Conservation (phyloP, 2,888 invertebrate species). For the Rhabditophanes sp. region DNA sequence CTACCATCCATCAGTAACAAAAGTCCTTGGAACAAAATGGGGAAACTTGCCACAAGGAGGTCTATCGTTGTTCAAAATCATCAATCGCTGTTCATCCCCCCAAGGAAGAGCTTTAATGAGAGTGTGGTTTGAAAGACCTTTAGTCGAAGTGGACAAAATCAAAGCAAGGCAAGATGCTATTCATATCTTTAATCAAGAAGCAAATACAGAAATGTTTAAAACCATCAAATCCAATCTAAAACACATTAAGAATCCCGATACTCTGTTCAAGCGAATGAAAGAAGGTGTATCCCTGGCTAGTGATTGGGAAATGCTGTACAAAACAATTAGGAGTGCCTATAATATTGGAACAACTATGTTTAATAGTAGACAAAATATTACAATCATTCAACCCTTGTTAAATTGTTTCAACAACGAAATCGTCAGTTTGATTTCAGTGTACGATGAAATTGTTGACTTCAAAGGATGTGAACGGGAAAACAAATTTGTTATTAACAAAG, state of each 20-base stretch:
- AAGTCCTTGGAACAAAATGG: constrained; percentile 50
- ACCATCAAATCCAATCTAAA: constrained; percentile 47
- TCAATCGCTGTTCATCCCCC: constrained; percentile 59
- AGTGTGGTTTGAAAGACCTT: constrained; percentile 59
- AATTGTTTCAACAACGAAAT: constrained; percentile 12
- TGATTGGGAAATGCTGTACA: constrained; percentile 18
- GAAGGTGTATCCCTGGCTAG: constrained; percentile 9
- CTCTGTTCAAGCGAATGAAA: constrained; percentile 12
- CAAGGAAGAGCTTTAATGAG: constrained; percentile 52
- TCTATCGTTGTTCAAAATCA: constrained; percentile 45
- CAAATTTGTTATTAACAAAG: constrained; percentile 60
- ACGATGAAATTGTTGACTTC: constrained; percentile 51
- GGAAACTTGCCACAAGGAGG: constrained; percentile 4
- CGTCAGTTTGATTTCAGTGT: constrained; percentile 42
- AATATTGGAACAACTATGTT: too few species aligned
- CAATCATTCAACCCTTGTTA: too few species aligned
- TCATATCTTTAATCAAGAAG: constrained; percentile 55
- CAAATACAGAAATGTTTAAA: constrained; percentile 54
- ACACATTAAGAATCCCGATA: constrained; percentile 14
- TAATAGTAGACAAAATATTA: too few species aligned
- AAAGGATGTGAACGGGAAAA: constrained; percentile 48
- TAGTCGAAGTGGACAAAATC: constrained; percentile 53
- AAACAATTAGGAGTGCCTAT: constrained; percentile 6
- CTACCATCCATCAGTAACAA: constrained; percentile 61
- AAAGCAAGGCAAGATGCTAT: constrained; percentile 58